A percentile compares a stretch with the other conserved stretches of the same genome.
Evolutionary conservation across 1,140 invertebrate genomes (phyloP).

Genomic region (Trachelipus rathkii): DNA sequence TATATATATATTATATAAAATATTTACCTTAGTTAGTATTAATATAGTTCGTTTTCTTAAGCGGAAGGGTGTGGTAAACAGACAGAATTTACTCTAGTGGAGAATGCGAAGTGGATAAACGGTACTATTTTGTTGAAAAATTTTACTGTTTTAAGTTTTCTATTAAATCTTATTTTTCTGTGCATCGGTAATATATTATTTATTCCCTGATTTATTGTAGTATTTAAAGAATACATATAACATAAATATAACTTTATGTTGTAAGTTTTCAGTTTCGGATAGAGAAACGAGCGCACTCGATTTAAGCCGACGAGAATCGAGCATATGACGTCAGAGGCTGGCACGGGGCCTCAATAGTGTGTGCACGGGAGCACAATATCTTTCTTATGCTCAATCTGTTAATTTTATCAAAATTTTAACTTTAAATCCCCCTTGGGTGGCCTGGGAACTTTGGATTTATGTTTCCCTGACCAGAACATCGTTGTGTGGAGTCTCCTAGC

Average conservation of each 20-base stretch:
- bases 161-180: not conserved
- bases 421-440: conserved; percentile 11
- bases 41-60: not conserved
- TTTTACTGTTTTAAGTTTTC: not conserved
- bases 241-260: not conserved
- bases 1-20: too few species aligned
- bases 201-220: not conserved
- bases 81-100: not conserved
- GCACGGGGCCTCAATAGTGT: conserved; percentile 1
- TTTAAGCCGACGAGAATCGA: not conserved
- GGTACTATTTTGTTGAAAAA: not conserved
- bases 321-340: not conserved
- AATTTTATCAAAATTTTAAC: conserved; percentile 14
- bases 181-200: not conserved
- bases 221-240: not conserved
- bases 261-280: not conserved
- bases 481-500: conserved; percentile 8
- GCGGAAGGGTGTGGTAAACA: conserved; percentile 2
- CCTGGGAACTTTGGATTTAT: conserved; percentile 12
- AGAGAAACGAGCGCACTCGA: not conserved
- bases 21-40: not conserved
- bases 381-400: conserved; percentile 13
- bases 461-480: conserved; percentile 6
- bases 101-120: not conserved
- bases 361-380: conserved; percentile 8